Percentiles rank a stretch among this genome's conserved stretches.
Evolutionary conservation across 2,797 vertebrate genomes (phyloP).

Genomic region (Halcyon chelicuti): DNA sequence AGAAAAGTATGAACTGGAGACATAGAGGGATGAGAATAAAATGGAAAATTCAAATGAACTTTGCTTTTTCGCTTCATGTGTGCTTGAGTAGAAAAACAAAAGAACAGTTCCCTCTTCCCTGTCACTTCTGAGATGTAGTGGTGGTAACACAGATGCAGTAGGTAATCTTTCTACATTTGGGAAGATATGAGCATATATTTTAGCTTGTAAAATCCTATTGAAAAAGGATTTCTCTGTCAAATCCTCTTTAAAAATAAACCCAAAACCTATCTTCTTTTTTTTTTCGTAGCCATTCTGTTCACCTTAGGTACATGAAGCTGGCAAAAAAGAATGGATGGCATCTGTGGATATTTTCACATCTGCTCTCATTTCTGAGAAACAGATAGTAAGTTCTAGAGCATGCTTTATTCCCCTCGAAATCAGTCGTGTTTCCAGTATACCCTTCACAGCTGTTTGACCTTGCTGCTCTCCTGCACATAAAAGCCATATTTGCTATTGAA

Average conservation of each 20-base stretch:
- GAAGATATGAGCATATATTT: background rate
- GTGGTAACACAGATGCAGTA: background rate
- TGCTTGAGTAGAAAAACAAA: background rate
- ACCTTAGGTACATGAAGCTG: background rate
- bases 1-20: background rate
- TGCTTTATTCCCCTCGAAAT: constrained; percentile 39
- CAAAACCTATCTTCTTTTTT: background rate
- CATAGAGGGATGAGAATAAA: background rate
- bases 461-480: constrained; percentile 69
- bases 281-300: background rate
- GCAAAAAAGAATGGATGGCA: background rate
- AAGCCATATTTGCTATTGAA: constrained; percentile 63
- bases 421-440: constrained; percentile 37
- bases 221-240: background rate
- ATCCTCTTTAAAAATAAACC: background rate
- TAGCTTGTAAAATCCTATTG: background rate
- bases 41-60: background rate
- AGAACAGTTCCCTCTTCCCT: background rate
- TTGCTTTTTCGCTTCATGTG: background rate
- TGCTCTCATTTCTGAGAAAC: background rate
- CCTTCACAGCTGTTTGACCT: constrained; percentile 73
- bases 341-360: background rate
- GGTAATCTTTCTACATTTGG: background rate
- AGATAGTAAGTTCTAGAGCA: constrained; percentile 7
- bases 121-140: background rate